phyloP scores from a whole-genome alignment of 2,888 invertebrate genomes.

The Acleris literana region DNA sequence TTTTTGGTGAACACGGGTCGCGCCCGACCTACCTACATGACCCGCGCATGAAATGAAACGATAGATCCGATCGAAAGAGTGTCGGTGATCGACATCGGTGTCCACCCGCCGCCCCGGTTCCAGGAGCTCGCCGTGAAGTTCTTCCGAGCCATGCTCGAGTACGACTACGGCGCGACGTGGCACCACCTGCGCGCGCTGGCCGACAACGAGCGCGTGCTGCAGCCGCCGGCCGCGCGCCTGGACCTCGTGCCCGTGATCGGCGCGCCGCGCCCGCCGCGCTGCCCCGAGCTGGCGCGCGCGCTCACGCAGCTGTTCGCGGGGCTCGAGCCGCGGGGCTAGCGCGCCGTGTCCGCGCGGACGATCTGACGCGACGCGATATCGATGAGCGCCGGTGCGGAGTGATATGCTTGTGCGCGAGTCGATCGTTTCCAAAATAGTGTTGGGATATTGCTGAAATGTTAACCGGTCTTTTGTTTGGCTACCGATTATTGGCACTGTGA shows the following conservation, averaged over 20 bases:
- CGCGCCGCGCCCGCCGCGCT: conserved; percentile 53
- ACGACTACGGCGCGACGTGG: conserved; percentile 73
- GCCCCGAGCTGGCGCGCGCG: conserved; percentile 46
- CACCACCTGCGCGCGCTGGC: conserved; percentile 61
- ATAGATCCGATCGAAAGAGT: too few species aligned
- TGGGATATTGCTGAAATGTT: too few species aligned
- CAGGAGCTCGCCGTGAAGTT: conserved; percentile 81
- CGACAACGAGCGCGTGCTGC: conserved; percentile 49
- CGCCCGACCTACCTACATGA: too few species aligned
- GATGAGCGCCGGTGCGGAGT: not conserved
- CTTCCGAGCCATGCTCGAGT: conserved; percentile 75
- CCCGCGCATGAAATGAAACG: too few species aligned
- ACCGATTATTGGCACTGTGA: too few species aligned
- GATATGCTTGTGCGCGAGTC: too few species aligned
- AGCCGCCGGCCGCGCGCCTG: conserved; percentile 48
- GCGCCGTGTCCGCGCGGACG: conserved; percentile 6
- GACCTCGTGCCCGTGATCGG: conserved; percentile 54
- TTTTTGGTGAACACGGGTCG: too few species aligned
- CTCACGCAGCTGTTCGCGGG: conserved; percentile 61
- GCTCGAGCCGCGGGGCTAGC: conserved; percentile 33
- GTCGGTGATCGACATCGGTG: too few species aligned
- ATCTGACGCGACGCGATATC: not conserved
- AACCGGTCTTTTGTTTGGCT: too few species aligned
- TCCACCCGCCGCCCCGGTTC: not conserved
- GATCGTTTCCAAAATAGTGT: too few species aligned